A percentile compares a stretch with the other conserved stretches of the same genome.
phyloP scores from a whole-genome alignment of 1,140 invertebrate genomes.

The Drosophila pandora region DNA sequence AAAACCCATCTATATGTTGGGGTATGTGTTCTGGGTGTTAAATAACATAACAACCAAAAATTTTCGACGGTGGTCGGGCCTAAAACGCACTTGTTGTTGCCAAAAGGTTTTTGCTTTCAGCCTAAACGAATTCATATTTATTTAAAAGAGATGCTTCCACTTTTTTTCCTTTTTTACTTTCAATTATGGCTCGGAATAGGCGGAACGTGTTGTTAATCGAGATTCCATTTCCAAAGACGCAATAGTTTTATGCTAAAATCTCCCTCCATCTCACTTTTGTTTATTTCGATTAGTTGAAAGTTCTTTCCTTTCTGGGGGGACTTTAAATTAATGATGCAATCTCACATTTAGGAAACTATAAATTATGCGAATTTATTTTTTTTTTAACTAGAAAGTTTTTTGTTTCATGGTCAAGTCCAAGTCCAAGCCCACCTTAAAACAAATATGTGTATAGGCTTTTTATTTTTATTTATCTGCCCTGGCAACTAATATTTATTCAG shows the following conservation, averaged over 20 bases:
- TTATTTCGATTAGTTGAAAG: constrained; percentile 40
- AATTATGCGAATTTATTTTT: neutral
- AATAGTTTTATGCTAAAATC: constrained; percentile 68
- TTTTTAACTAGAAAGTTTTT: constrained; percentile 11
- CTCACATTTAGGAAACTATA: neutral
- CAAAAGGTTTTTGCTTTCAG: constrained; percentile 41
- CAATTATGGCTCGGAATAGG: constrained; percentile 56
- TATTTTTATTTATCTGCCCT: neutral
- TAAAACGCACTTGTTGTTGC: constrained; percentile 74
- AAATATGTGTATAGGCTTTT: constrained; percentile 7
- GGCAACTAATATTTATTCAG: neutral
- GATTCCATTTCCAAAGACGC: constrained; percentile 56
- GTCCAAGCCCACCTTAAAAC: neutral
- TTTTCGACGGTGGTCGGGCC: constrained; percentile 41
- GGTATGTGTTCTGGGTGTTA: constrained; percentile 61
- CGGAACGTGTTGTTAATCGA: constrained; percentile 48
- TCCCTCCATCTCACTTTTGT: constrained; percentile 49
- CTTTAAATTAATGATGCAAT: constrained; percentile 29
- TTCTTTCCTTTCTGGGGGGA: constrained; percentile 24
- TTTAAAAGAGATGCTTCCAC: constrained; percentile 42
- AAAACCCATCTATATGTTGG: constrained; percentile 6
- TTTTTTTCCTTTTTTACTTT: constrained; percentile 65
- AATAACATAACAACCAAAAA: constrained; percentile 54
- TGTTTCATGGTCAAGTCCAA: neutral
- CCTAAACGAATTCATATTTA: constrained; percentile 47